Base-by-base conservation (phyloP, 2,113 vertebrate genomes). In the Craseonycteris thonglongyai region DNA sequence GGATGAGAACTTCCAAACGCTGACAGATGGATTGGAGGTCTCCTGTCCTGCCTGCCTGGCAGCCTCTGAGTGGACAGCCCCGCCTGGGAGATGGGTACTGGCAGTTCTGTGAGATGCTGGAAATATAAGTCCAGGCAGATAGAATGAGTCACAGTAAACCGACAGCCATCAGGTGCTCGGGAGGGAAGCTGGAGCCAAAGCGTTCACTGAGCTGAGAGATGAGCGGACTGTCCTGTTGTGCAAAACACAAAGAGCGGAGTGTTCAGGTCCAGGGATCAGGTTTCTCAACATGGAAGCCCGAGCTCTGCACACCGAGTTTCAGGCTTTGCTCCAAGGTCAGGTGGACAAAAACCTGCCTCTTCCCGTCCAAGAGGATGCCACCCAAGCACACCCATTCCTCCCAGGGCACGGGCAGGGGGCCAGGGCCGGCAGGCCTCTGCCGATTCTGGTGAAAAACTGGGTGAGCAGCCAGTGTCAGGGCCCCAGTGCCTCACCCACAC, bases 231-330 rank as follows among this genome's bases (percentile, higher is more conserved):
- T 65, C 81, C 86, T 65, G 40, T 71, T 35, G 69, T 35, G 68
- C 54, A 19, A 45, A 81, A 61, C 68, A 86, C 90, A 97, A 94
- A 94, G 92, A 68, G 68, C n/a, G 6, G 61, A 90, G 88, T 93
- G 78, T 95, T 97, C 56, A 26, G 24, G 54, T 49, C 12, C 0
- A 24, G 65, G 66, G 75, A 72, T 97, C 90, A 11, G 75, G 26
- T 95, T 92, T 88, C 92, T 90, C 75, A n/a, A 15, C 12, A 47
- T 76, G 80, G 88, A 95, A 68, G 88, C 45, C n/a, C 5, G 49
- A 65, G 71, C 95, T 38, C 10, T 18, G 65, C 40, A 22, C 4
- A 0, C 69, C n/a, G 83, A 84, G 75, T 72, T 28, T 21, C 72
- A 42, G 38, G 88, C 92, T 87, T 35, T 30, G 18, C n/a, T 85